A percentile compares a stretch with the other conserved stretches of the same genome.
Conservation (phyloP, 1,140 invertebrate species). For the Temnothorax curvispinosus region DNA sequence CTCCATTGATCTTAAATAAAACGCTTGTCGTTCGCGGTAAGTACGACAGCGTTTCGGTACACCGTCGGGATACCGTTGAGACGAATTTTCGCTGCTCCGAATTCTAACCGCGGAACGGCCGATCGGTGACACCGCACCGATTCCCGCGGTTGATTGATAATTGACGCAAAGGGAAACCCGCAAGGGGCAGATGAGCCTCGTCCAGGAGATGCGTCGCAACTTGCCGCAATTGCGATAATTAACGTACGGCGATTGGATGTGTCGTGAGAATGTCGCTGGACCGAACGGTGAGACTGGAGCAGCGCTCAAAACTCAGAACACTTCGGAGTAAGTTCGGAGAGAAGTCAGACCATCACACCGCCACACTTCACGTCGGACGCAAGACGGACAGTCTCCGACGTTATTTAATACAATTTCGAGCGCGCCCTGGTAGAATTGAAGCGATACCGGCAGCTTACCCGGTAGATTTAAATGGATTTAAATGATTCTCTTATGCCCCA, state of each 20-base stretch:
- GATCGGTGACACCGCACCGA: neutral
- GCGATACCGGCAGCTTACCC: no score
- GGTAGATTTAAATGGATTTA: no score
- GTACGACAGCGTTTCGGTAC: no score
- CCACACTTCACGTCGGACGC: slow-evolving; percentile 29
- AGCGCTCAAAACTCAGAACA: neutral
- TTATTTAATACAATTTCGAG: no score
- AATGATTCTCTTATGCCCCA: no score
- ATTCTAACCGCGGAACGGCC: neutral
- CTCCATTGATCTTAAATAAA: no score
- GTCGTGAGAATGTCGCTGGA: neutral
- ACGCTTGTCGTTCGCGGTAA: neutral
- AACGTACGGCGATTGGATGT: neutral
- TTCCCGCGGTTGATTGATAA: neutral
- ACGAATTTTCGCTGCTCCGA: neutral
- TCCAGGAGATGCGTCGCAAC: neutral
- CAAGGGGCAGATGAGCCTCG: neutral
- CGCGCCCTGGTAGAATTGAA: no score
- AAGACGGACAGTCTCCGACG: neutral
- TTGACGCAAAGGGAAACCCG: neutral
- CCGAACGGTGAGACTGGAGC: neutral
- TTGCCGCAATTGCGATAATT: neutral
- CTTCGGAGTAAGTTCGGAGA: neutral
- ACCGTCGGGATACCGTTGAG: neutral
- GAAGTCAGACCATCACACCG: neutral